phyloP scores from a whole-genome alignment of 1,140 invertebrate species.

The Ectropis grisescens region DNA sequence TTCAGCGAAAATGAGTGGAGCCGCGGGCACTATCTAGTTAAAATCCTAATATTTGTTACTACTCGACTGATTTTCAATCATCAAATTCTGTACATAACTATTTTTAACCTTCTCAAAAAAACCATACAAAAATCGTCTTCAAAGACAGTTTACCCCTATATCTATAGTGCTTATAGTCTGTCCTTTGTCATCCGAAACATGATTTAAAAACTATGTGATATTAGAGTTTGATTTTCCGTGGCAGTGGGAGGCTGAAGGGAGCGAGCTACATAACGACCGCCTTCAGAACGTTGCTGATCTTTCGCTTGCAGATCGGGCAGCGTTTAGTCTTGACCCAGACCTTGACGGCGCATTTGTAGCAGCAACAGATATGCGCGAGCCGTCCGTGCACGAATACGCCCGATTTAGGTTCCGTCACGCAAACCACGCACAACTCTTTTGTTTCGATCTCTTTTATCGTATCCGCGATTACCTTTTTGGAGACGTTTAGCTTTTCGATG shows the following conservation, averaged over 20 bases:
- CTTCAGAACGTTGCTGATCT: slow-evolving; percentile 75
- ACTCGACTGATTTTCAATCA: no score
- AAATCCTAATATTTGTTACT: no score
- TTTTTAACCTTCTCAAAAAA: no score
- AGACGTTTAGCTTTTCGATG: slow-evolving; percentile 15
- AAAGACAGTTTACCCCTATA: slow-evolving; percentile 3
- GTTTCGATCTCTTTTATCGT: slow-evolving; percentile 14
- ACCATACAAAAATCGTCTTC: no score
- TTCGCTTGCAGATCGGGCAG: slow-evolving; percentile 77
- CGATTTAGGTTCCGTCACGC: slow-evolving; percentile 72
- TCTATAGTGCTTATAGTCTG: no score
- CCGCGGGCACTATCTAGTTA: no score
- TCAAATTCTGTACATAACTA: no score
- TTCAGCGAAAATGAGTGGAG: no score
- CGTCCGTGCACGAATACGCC: slow-evolving; percentile 76
- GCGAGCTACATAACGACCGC: slow-evolving; percentile 68
- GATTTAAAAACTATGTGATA: no score
- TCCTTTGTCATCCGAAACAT: no score
- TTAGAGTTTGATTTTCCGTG: no score
- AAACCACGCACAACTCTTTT: slow-evolving; percentile 71
- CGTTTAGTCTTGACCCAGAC: slow-evolving; percentile 73
- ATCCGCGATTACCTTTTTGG: slow-evolving; percentile 22
- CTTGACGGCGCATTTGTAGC: slow-evolving; percentile 76
- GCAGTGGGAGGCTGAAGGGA: no score
- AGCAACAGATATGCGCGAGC: slow-evolving; percentile 76